Base-by-base conservation (phyloP, 2,113 vertebrate genomes). In the Alethe diademata region DNA sequence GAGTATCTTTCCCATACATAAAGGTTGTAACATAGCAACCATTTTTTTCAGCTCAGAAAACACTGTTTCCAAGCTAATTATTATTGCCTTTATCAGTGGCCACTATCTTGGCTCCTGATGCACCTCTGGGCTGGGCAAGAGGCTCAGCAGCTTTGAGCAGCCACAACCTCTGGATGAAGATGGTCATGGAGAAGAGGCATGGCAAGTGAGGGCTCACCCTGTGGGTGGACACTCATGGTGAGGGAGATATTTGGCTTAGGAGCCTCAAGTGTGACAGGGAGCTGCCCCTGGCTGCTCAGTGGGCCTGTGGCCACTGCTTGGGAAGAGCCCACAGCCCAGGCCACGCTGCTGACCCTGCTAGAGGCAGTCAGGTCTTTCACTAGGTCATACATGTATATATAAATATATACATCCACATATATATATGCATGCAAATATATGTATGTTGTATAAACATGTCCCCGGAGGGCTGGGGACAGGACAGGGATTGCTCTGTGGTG, bases 301-400 rank as follows among this genome's bases (percentile, higher is more conserved):
- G 2, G 22, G 33, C 9, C 56, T 28, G 33, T 31, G n/a, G 45
- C 42, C 48, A 29, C 1, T 2, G 62, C 33, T 31, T 1, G 3
- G 51, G 43, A 35, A 36, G 9, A 54, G 15, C 69, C 60, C 18
- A 2, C 5, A 22, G 72, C 53, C 67, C 26, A 43, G 69, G 45
- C 31, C 17, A 2, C 1, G 36, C 76, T 53, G 36, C 58, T 66
- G 86, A 3, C 48, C 28, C 64, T 15, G 50, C 50, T 61, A 47
- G 35, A 40, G 51, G 25, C 69, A 28, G 17, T 4, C 61, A 22
- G 42, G n/a, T 48, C 72, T 57, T 64, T 8, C 23, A 35, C 23
- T 10, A 0, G 33, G 19, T 12, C 20, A 1, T 10, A 6, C 5
- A 2, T 15, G 5, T 40, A 2, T 13, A 1, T 31, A 6, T 26